Base-by-base conservation (phyloP, 2,113 vertebrate species). In the Vanacampus margaritifer region DNA sequence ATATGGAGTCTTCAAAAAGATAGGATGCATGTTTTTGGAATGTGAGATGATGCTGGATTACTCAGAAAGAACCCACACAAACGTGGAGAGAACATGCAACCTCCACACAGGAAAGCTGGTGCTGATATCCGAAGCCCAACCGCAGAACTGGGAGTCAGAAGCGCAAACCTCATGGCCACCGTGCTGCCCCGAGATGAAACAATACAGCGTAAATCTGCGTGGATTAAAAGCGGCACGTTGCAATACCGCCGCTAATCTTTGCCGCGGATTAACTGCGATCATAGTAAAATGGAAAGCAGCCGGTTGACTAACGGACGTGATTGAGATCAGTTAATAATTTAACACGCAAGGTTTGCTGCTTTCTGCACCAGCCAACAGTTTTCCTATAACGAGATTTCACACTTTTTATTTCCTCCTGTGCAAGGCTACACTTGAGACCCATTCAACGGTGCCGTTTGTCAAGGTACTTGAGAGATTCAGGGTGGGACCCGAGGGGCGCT, bases 181-280 rank as follows among this genome's bases (percentile, higher is more conserved):
- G 51, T 26, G 23, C 51, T 6, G 5, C 51, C n/a, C 51, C 7
- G 54, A 68, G n/a, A 65, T 80, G 56, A 83, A 79, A 82, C 77
- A 86, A 88, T 83, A 72, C 68, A 73, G 62, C 41, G 78, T 73
- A 79, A 86, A 84, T 86, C 67, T 84, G 72, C 69, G 35, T 63
- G 85, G 82, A 85, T 88, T 85, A 83, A 83, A 79, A 82, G 65
- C 87, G 81, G 79, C 86, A 76, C 83, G 84, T 86, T 65, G 79
- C 79, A 74, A 81, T 80, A 73, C 79, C 45, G 24, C 61, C 76
- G 72, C 36, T 88, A 86, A 86, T 89, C 80, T 84, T 71, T 67
- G 72, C 74, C 76, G 50, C 1, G 46, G 85, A 87, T 87, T 80
- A 85, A 76, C 73, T 50, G 79, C 84, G 81, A 82, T 84, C 73